Base-by-base conservation (phyloP, 2,888 invertebrate genomes). In the Ormia ochracea region DNA sequence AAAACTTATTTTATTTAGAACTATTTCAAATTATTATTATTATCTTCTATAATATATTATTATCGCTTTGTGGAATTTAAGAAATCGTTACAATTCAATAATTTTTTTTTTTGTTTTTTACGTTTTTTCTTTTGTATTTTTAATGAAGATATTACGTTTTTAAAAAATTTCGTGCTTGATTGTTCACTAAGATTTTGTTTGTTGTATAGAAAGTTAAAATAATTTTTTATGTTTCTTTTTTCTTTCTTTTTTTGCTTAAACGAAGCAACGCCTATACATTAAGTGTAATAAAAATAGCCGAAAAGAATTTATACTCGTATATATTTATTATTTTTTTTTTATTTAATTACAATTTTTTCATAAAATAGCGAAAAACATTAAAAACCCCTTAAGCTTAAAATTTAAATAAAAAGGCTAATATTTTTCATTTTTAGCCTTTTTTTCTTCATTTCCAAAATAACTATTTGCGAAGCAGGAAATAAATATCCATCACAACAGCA, bases 81-180 rank as follows among this genome's bases (percentile, higher is more conserved):
- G 10, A 52, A 38, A 50, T 50, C 2, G 4, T 19, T 50, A 50
- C 1, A 41, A 33, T 43, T 41, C 70, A 28, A 33, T 65, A 66
- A 59, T 56, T 63, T 33, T 6, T 65, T 14, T 33, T 6, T 65
- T 14, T 43, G 2, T 33, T 36, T 3, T 33, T 63, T 54, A 14
- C 36, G n/a, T n/a, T n/a, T 17, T 48, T 48, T 14, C 17, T 56
- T 68, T 14, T 52, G 9, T 23, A 14, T 33, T 63, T 68, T 48
- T 69, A 61, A 68, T 76, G 69, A 76, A 68, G 17, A 69, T 69
- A 54, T 76, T 56, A 56, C 48, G 63, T 41, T 63, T 19, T 61
- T 68, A n/a, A 38, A 33, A 63, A 61, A 52, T 36, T 56, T 45
- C 33, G 33, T 56, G 38, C 31, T 33, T 73, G 43, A 12, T 19